Evolutionary conservation across 37 sponge, comb jelly and placozoan genomes (phyloP), one percentile per base, ranked within the genome.

Genomic region (Aphrocallistes beatrix): DNA sequence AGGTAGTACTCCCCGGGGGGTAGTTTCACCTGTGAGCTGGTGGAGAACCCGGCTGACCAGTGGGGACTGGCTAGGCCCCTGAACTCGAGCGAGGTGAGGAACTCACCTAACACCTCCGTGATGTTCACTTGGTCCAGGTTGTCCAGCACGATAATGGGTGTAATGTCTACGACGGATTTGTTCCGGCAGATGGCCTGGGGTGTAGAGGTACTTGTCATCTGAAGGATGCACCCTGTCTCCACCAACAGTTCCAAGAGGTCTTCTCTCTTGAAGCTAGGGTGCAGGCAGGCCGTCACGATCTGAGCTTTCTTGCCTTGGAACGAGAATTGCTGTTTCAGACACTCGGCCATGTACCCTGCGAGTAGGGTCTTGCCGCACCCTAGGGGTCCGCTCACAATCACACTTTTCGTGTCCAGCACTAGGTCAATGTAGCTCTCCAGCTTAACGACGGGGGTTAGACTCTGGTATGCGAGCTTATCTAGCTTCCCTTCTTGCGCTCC

Each of bases 341-440:
- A 85, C 25, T 88, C 69, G 0, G 93, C 93, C 51, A 92, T 84
- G 38, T 60, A 38, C 36, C 36, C 84, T 0, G 90, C 88, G 0
- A 92, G 81, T 45, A 83, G 38, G 1, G 90, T 88, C 90, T 90
- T 92, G 36, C 90, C 93, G 86, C 87, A 82, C 1, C 93, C 93
- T 25, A 84, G 88, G 37, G 93, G 85, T 1, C 93, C 90, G 50
- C 90, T 88, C 1, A 92, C 82, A 36, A 92, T 83, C 39, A 92
- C 86, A 81, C 50, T 83, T 83, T 92, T 88, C 34, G 34, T 60
- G n/a, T 60, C 75, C 25, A 60, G 75, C 28, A 60, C 21, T 83
- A 89, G 45, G 21, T 82, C 45, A 42, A 89, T 38, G 39, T 89
- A 89, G 1, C 85, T 23, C 42, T 87, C 37, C 51, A 92, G 81